Percentiles rank a stretch among this genome's conserved stretches.
Conservation (phyloP, 1,140 invertebrate species). For the Anagrus nilaparvatae region DNA sequence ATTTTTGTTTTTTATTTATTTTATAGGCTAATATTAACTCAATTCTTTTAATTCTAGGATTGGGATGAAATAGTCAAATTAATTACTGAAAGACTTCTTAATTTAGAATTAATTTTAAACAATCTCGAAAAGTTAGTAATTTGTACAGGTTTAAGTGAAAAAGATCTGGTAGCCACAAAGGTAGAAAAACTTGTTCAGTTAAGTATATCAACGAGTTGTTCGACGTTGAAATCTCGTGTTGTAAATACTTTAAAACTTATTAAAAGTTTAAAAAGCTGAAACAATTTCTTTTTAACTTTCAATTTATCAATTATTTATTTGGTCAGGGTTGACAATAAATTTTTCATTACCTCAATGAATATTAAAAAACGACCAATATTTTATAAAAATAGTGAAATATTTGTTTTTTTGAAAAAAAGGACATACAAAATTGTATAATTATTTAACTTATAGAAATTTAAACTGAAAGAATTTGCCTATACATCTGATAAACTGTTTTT, state of each 20-base stretch:
- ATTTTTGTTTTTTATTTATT: conserved; percentile 2
- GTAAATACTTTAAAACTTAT: conserved; percentile 33
- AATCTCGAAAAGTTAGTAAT: conserved; percentile 31
- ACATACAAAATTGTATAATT: too few relatives aligned
- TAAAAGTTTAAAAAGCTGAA: conserved; percentile 39
- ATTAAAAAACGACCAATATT: too few relatives aligned
- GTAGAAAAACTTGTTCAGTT: conserved; percentile 27
- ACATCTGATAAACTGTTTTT: not conserved
- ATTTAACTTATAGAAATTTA: too few relatives aligned
- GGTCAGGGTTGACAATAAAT: too few relatives aligned
- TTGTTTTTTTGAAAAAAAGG: too few relatives aligned
- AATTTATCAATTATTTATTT: too few relatives aligned
- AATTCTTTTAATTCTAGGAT: too few relatives aligned
- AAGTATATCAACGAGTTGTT: conserved; percentile 34
- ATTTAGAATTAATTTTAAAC: conserved; percentile 27
- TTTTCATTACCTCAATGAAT: too few relatives aligned
- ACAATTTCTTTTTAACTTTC: too few relatives aligned
- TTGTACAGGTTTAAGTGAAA: conserved; percentile 23
- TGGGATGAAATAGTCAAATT: conserved; percentile 30
- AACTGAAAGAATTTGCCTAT: not conserved
- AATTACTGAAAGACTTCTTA: conserved; percentile 27
- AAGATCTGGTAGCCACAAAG: conserved; percentile 19
- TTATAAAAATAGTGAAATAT: too few relatives aligned
- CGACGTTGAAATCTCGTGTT: conserved; percentile 29
- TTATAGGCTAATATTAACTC: conserved; percentile 1